phyloP scores from a whole-genome alignment of 2,888 invertebrate species.

The Polydrusus tereticollis region DNA sequence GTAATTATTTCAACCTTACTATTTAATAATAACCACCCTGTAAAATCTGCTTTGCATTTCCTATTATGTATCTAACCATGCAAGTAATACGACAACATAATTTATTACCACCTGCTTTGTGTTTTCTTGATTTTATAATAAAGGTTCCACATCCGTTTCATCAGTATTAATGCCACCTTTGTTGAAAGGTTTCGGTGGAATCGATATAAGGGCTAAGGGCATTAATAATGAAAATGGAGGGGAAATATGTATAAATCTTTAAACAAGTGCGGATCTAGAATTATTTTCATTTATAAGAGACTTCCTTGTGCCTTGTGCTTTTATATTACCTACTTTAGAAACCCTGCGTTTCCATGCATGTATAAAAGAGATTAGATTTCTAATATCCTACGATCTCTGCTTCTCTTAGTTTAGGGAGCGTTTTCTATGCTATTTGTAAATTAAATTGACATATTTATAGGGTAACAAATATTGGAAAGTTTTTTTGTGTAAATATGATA shows the following conservation, averaged over 20 bases:
- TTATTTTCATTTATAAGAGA: background rate
- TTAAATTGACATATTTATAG: background rate
- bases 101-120: too few relatives aligned
- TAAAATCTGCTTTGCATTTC: too few relatives aligned
- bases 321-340: background rate
- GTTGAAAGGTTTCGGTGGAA: background rate
- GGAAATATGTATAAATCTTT: background rate
- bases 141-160: background rate
- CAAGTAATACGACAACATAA: too few relatives aligned
- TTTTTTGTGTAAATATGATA: background rate
- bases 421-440: background rate
- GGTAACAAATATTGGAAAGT: background rate
- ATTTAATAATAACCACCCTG: too few relatives aligned
- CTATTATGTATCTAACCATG: too few relatives aligned
- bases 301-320: background rate
- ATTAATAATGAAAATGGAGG: background rate
- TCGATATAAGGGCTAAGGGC: background rate
- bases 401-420: background rate
- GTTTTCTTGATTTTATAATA: too few relatives aligned
- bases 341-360: background rate
- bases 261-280: constrained; percentile 1
- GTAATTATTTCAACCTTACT: too few relatives aligned
- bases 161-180: background rate
- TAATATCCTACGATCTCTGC: background rate
- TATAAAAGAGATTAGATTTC: constrained; percentile 12